A percentile compares a stretch with the other conserved stretches of the same genome.
These are phyloP conservation scores for Macropus fuliginosus DNA, from an alignment of 2,797 vertebrate genomes.

Conservation along the genomic window DNA sequence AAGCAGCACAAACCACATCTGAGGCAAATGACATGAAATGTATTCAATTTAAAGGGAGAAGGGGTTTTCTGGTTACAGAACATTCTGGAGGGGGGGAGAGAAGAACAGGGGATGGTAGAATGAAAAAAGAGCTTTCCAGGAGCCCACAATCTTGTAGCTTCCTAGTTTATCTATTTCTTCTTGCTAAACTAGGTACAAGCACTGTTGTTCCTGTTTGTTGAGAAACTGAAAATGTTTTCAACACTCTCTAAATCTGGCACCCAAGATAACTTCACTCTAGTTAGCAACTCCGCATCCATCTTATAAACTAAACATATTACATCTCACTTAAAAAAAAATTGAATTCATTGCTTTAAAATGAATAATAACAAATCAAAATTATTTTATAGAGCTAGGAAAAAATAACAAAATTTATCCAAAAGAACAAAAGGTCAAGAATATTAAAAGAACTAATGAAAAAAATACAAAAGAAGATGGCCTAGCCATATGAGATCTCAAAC, in stretches of 20 bases:
- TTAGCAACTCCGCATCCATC: neutral
- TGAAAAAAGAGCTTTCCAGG: neutral
- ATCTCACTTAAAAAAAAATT: neutral
- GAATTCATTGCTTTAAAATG: neutral
- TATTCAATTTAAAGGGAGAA: neutral
- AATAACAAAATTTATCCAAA: neutral
- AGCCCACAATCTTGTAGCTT: neutral
- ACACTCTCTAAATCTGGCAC: neutral
- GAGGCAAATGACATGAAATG: neutral
- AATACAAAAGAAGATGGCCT: neutral
- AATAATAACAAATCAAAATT: neutral
- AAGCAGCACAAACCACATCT: neutral
- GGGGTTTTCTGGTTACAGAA: neutral
- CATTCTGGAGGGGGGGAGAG: neutral
- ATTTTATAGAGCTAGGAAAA: neutral
- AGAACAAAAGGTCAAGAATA: neutral
- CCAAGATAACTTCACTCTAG: neutral
- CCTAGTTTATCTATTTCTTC: neutral
- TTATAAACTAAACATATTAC: neutral
- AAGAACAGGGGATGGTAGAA: neutral
- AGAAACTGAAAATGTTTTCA: neutral
- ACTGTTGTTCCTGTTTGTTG: neutral
- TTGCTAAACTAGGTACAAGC: neutral
- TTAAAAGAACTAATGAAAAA: neutral
- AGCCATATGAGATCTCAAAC: neutral